These are phyloP conservation scores for Drosophila lacicola DNA, from an alignment of 2,888 invertebrate genomes.

Conservation along the genomic window DNA sequence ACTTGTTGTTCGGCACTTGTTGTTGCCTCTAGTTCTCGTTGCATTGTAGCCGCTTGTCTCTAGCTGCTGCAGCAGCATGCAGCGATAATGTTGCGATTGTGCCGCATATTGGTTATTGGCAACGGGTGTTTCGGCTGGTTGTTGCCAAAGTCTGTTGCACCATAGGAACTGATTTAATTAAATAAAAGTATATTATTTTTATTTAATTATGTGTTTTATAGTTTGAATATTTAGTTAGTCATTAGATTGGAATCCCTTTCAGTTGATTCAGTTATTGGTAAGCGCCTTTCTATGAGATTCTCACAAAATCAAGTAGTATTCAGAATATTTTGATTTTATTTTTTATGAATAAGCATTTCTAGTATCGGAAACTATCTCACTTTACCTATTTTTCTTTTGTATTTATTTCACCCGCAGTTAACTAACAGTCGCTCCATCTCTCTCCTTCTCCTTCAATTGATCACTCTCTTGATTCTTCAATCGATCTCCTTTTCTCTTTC, in stretches of 20 bases:
- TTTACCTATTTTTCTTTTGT: too few relatives aligned
- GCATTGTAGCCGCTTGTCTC: slow-evolving; percentile 41
- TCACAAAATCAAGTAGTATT: too few relatives aligned
- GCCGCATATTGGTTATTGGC: slow-evolving; percentile 7
- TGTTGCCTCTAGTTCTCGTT: slow-evolving; percentile 49
- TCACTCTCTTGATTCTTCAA: not conserved
- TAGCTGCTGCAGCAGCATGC: slow-evolving; percentile 11
- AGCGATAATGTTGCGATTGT: slow-evolving; percentile 6
- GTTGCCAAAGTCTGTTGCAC: not conserved
- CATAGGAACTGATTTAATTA: not conserved
- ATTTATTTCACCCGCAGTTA: too few relatives aligned
- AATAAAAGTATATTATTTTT: too few relatives aligned
- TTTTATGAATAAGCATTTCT: too few relatives aligned
- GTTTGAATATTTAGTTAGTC: too few relatives aligned
- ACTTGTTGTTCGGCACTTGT: slow-evolving; percentile 7
- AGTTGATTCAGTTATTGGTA: too few relatives aligned
- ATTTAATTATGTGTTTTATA: not conserved
- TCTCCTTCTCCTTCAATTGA: too few relatives aligned
- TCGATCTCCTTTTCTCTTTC: not conserved
- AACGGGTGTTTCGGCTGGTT: slow-evolving; percentile 22
- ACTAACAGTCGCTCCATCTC: not conserved
- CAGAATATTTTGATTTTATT: too few relatives aligned
- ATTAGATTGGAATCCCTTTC: too few relatives aligned
- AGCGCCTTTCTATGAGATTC: too few relatives aligned
- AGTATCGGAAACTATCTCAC: not conserved